A percentile compares a stretch with the other conserved stretches of the same genome.
These are phyloP conservation scores for Notiomystis cincta DNA, from an alignment of 2,113 vertebrate species.

Conservation along the genomic window DNA sequence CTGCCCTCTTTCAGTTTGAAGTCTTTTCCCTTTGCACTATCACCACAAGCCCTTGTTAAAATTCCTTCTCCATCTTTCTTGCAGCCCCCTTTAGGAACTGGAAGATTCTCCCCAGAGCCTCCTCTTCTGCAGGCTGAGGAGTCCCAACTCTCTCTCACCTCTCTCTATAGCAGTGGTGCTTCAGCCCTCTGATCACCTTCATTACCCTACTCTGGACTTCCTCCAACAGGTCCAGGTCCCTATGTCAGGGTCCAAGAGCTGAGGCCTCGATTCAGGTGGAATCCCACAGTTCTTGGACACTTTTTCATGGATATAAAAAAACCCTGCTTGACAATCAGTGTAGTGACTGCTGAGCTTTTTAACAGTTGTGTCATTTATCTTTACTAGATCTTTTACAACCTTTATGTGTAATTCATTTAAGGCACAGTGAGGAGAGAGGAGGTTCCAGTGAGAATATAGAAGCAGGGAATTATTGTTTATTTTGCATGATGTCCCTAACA, in stretches of 20 bases:
- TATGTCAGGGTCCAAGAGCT: background rate
- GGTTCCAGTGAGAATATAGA: background rate
- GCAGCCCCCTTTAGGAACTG: background rate
- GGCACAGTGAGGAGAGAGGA: background rate
- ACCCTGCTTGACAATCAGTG: fast-evolving
- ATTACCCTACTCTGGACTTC: background rate
- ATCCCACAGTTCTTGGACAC: background rate
- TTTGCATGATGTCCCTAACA: background rate
- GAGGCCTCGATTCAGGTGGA: background rate
- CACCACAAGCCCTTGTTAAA: background rate
- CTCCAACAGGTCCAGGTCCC: background rate
- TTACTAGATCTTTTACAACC: background rate
- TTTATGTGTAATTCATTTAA: background rate
- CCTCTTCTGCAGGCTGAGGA: background rate
- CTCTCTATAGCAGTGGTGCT: background rate
- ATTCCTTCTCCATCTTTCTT: background rate
- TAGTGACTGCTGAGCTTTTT: background rate
- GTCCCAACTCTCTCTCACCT: background rate
- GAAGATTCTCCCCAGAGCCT: background rate
- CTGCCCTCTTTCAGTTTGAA: background rate
- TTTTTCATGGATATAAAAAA: background rate
- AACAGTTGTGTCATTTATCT: background rate
- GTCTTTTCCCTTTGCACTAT: background rate
- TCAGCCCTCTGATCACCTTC: background rate
- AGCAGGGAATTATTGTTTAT: background rate